Evolutionary conservation across 2,797 vertebrate genomes (phyloP).

Genomic region (Darevskia mixta): DNA sequence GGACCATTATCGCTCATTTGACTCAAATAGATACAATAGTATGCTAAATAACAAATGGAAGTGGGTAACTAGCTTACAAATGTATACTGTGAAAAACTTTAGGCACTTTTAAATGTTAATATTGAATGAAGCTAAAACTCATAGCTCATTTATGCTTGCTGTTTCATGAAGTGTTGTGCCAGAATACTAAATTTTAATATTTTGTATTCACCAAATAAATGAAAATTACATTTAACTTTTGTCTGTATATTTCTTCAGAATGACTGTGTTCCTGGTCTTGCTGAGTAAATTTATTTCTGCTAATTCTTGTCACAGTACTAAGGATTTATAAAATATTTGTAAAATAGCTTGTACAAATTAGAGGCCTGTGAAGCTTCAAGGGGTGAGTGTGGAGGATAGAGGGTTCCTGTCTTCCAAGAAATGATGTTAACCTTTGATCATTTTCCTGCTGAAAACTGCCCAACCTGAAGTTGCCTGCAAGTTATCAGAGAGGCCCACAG

Average conservation of each 20-base stretch:
- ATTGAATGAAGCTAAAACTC: constrained; percentile 69
- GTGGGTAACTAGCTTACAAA: constrained; percentile 61
- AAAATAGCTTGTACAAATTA: not conserved
- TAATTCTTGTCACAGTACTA: not conserved
- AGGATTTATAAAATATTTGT: not conserved
- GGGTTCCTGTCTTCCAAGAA: not conserved
- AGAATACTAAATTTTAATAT: constrained; percentile 77
- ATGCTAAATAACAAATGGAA: constrained; percentile 54
- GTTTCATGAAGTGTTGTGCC: constrained; percentile 74
- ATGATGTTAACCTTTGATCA: not conserved
- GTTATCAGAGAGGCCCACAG: not conserved
- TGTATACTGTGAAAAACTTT: constrained; percentile 72
- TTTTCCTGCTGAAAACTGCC: too few species aligned
- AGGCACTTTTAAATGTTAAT: constrained; percentile 72
- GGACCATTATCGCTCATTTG: constrained; percentile 55
- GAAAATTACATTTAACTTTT: constrained; percentile 44
- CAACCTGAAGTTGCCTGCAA: not conserved
- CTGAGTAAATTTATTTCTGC: not conserved
- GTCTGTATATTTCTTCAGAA: not conserved
- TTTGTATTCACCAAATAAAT: constrained; percentile 82
- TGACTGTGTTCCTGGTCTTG: not conserved
- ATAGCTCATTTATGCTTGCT: constrained; percentile 71
- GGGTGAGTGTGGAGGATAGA: not conserved
- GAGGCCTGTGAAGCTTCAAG: not conserved
- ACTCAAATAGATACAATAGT: constrained; percentile 64